These are phyloP conservation scores for Oligia latruncula DNA, from an alignment of 2,888 invertebrate genomes.

Conservation along the genomic window DNA sequence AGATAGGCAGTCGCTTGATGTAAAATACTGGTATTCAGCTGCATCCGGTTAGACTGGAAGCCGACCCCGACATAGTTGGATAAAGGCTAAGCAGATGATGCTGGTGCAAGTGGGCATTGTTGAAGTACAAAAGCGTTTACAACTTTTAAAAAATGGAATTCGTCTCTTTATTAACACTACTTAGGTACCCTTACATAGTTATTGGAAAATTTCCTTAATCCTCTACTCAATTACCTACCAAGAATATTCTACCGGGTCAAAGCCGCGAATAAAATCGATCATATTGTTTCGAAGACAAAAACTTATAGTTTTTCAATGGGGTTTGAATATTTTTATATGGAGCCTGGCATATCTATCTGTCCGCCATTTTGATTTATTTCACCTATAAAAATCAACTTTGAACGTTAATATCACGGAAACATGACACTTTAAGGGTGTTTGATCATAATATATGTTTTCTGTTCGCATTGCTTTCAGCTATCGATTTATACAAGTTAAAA, in stretches of 20 bases:
- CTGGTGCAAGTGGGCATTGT: not conserved
- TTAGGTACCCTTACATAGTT: not conserved
- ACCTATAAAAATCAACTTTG: not conserved
- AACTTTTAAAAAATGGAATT: slow-evolving; percentile 29
- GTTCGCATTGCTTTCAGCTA: not conserved
- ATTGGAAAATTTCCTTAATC: slow-evolving; percentile 34
- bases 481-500: not conserved
- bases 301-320: not conserved
- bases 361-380: not conserved
- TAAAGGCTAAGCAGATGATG: not conserved
- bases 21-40: not conserved
- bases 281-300: slow-evolving; percentile 36
- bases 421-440: not conserved
- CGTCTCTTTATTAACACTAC: slow-evolving; percentile 6
- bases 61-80: not conserved
- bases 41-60: not conserved
- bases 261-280: slow-evolving; percentile 27
- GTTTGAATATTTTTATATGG: not conserved
- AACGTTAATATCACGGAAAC: not conserved
- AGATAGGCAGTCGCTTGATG: not conserved
- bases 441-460: not conserved
- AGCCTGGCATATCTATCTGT: not conserved
- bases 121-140: not conserved
- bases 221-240: slow-evolving; percentile 40
- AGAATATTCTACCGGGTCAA: slow-evolving; percentile 30